Conservation (phyloP, 2,888 invertebrate genomes). For the Morpho helenor region DNA sequence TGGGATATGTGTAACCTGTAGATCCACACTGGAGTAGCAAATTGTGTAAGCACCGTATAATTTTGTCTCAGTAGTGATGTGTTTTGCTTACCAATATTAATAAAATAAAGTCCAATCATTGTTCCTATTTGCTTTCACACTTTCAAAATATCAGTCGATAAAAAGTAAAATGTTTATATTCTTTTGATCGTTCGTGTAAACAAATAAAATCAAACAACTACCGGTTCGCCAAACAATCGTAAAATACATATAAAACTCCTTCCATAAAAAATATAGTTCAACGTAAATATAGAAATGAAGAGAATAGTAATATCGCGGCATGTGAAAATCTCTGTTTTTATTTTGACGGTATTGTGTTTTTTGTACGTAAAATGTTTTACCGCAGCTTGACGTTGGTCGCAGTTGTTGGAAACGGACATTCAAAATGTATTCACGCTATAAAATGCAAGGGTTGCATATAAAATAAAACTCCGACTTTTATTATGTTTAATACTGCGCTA, state of each 20-base stretch:
- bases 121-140: too few species aligned
- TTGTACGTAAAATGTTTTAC: constrained; percentile 17
- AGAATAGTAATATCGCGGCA: constrained; percentile 16
- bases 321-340: constrained; percentile 17
- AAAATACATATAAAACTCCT: constrained; percentile 24
- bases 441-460: constrained; percentile 14
- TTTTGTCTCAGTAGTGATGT: too few species aligned
- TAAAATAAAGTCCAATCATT: too few species aligned
- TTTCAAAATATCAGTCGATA: too few species aligned
- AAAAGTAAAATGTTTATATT: too few species aligned
- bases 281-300: constrained; percentile 21
- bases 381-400: constrained; percentile 13
- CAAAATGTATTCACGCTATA: constrained; percentile 13
- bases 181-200: background rate
- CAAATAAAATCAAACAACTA: constrained; percentile 12
- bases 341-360: constrained; percentile 20
- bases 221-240: constrained; percentile 20
- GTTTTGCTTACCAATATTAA: too few species aligned
- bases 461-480: constrained; percentile 1
- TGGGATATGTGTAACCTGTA: too few species aligned
- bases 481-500: background rate
- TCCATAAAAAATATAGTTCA: constrained; percentile 17
- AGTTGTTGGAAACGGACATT: constrained; percentile 19
- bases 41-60: too few species aligned
- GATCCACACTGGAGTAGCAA: too few species aligned